Percentiles rank a stretch among this genome's conserved stretches.
Evolutionary conservation across 1,140 invertebrate species (phyloP).

Genomic region (Meloidogyne chitwoodi): DNA sequence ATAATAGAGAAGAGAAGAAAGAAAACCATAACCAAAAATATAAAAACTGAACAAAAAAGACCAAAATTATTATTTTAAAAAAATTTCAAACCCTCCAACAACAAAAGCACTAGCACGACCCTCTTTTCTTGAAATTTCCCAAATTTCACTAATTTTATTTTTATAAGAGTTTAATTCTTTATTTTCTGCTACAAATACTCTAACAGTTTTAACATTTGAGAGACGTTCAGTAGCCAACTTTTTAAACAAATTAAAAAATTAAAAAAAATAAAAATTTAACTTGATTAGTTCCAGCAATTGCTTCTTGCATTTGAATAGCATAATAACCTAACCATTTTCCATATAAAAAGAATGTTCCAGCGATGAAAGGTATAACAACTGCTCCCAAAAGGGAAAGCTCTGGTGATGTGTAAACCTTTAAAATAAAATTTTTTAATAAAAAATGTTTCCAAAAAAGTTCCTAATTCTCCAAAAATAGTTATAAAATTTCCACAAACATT

Average conservation of each 20-base stretch:
- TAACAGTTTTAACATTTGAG: slow-evolving; percentile 86
- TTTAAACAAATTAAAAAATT: slow-evolving; percentile 18
- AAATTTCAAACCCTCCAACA: slow-evolving; percentile 75
- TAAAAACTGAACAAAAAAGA: slow-evolving; percentile 71
- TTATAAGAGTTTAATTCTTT: slow-evolving; percentile 73
- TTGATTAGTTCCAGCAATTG: slow-evolving; percentile 57
- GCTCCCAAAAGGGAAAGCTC: slow-evolving; percentile 78
- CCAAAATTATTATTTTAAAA: neutral
- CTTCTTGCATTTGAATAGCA: slow-evolving; percentile 76
- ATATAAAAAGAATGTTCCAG: slow-evolving; percentile 78
- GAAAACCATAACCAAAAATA: slow-evolving; percentile 82
- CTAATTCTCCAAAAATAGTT: too few species aligned
- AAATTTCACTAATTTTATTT: slow-evolving; percentile 70
- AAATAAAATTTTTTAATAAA: neutral
- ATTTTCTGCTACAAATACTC: slow-evolving; percentile 80
- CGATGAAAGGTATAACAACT: slow-evolving; percentile 80
- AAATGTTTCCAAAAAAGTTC: neutral
- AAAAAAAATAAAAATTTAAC: slow-evolving; percentile 42
- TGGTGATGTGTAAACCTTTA: slow-evolving; percentile 75
- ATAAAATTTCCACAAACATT: too few species aligned
- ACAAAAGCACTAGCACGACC: slow-evolving; percentile 79
- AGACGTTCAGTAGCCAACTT: slow-evolving; percentile 83
- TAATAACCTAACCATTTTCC: slow-evolving; percentile 80
- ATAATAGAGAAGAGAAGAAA: slow-evolving; percentile 86
- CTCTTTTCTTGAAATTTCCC: slow-evolving; percentile 79